Evolutionary conservation across 2,113 vertebrate genomes (phyloP).

Genomic region (Malurus cyaneus): DNA sequence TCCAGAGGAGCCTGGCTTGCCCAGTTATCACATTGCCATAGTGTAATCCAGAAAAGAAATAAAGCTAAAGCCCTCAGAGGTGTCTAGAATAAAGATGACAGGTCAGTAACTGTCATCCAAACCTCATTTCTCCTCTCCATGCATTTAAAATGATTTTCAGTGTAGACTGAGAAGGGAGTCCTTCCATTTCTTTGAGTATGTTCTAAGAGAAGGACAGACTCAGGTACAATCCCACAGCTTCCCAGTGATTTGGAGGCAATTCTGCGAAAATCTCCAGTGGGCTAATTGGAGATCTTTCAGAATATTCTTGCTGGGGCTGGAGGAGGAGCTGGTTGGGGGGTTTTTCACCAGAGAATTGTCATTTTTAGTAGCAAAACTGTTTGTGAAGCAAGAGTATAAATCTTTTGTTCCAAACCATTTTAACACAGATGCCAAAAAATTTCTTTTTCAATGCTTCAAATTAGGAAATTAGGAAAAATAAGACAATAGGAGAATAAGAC

Average conservation of each 20-base stretch:
- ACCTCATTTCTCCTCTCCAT: not conserved
- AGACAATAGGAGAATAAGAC: not conserved
- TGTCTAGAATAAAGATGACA: not conserved
- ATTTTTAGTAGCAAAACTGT: not conserved
- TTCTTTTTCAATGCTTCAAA: not conserved
- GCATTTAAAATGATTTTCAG: not conserved
- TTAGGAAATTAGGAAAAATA: not conserved
- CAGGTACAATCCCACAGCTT: not conserved
- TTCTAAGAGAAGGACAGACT: not conserved
- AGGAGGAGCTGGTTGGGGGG: not conserved
- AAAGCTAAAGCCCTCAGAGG: not conserved
- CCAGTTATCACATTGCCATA: not conserved
- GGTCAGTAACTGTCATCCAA: not conserved
- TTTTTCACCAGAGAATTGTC: not conserved
- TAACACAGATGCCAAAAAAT: not conserved
- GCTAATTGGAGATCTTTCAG: not conserved
- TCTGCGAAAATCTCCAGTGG: not conserved
- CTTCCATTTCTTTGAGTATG: not conserved
- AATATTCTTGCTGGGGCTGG: not conserved
- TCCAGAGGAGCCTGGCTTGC: not conserved
- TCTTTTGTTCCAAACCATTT: not conserved
- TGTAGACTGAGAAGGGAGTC: not conserved
- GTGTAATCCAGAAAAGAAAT: not conserved
- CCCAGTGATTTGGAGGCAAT: not conserved
- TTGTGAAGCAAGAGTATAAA: not conserved